Conservation (phyloP, 2,113 vertebrate genomes). For the Carollia perspicillata region DNA sequence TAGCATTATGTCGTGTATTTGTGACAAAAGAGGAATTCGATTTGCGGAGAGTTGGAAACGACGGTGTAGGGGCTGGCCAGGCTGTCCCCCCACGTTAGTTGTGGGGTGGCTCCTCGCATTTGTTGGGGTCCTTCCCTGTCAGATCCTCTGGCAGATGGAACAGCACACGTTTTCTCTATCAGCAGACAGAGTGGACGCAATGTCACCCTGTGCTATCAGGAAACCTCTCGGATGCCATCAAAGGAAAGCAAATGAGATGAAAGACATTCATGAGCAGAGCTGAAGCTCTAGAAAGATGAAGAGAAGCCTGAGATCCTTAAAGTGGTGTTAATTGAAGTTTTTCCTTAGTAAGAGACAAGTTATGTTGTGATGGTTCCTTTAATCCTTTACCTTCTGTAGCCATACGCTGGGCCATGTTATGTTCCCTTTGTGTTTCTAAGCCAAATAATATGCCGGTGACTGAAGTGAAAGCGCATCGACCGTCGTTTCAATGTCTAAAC, state of each 20-base stretch:
- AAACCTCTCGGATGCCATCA: neutral
- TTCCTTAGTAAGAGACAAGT: constrained; percentile 43
- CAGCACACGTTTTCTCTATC: neutral
- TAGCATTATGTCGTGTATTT: neutral
- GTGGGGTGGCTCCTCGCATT: neutral
- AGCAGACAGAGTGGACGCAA: neutral
- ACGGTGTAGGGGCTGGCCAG: neutral
- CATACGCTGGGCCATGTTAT: neutral
- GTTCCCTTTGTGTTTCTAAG: constrained; percentile 34
- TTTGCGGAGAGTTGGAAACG: neutral
- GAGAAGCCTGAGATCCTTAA: constrained; percentile 45
- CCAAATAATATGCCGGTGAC: neutral
- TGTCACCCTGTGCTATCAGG: neutral
- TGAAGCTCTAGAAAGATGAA: constrained; percentile 52
- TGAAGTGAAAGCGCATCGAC: constrained; percentile 10
- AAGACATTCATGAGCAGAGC: constrained; percentile 25
- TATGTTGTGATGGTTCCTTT: constrained; percentile 55
- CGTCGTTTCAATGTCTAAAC: constrained; percentile 43
- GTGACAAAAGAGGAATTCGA: neutral
- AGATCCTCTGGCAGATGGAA: neutral
- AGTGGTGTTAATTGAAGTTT: constrained; percentile 57
- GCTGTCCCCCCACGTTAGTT: neutral
- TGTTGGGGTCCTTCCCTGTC: neutral
- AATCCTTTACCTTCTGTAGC: constrained; percentile 46
- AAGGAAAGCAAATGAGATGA: constrained; percentile 52